phyloP scores from a whole-genome alignment of 2,113 vertebrate species.

The Cynopterus brachyotis region DNA sequence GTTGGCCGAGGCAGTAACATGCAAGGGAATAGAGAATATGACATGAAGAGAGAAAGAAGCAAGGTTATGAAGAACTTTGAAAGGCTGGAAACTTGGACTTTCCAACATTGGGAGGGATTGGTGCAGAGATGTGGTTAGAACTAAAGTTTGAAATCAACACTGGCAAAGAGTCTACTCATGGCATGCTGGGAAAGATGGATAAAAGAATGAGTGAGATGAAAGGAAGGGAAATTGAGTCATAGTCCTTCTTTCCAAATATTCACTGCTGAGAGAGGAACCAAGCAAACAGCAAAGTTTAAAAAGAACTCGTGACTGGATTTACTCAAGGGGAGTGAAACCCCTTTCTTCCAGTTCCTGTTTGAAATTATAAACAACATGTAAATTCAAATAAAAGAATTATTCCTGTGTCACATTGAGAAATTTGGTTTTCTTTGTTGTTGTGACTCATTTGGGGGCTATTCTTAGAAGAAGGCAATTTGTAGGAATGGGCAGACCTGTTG shows the following conservation, averaged over 20 bases:
- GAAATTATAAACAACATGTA: slow-evolving; percentile 77
- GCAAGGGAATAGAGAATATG: not conserved
- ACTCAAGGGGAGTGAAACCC: slow-evolving; percentile 31
- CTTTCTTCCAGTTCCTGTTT: slow-evolving; percentile 58
- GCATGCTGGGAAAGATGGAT: slow-evolving; percentile 47
- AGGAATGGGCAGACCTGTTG: slow-evolving; percentile 75
- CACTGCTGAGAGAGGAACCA: not conserved
- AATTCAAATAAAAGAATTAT: slow-evolving; percentile 73
- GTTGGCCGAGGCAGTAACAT: not conserved
- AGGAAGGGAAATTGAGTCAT: slow-evolving; percentile 69
- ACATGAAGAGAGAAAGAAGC: not conserved
- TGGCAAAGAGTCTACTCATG: slow-evolving; percentile 31
- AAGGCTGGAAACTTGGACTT: slow-evolving; percentile 60
- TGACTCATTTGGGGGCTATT: slow-evolving; percentile 74
- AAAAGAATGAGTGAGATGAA: slow-evolving; percentile 66
- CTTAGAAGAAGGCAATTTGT: slow-evolving; percentile 71
- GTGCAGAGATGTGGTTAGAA: slow-evolving; percentile 51
- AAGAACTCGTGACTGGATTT: slow-evolving; percentile 42
- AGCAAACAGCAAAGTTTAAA: not conserved
- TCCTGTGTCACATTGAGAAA: slow-evolving; percentile 74
- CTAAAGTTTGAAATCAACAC: slow-evolving; percentile 26
- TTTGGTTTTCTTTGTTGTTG: slow-evolving; percentile 63
- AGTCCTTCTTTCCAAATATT: slow-evolving; percentile 9
- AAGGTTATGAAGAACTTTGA: not conserved
- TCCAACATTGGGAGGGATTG: not conserved